Conservation (phyloP, 2,797 vertebrate genomes). For the Melopsittacus undulatus region DNA sequence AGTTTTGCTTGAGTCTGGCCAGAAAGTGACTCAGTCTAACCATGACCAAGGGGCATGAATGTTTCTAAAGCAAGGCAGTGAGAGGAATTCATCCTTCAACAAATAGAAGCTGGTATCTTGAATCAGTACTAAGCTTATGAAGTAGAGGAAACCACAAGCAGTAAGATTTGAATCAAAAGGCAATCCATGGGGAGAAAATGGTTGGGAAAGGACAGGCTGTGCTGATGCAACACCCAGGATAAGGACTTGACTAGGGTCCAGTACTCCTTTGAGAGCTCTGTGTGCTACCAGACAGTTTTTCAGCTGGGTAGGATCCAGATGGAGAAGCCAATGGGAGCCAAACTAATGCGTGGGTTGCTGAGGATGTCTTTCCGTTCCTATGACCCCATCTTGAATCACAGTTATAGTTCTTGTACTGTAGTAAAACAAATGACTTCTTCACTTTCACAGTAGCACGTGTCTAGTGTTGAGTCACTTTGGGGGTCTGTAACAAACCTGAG, state of each 20-base stretch:
- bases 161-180: not conserved
- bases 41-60: not conserved
- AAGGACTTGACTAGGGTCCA: not conserved
- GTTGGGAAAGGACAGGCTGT: not conserved
- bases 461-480: not conserved
- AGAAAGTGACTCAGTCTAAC: slow-evolving; percentile 47
- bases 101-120: not conserved
- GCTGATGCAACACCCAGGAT: slow-evolving; percentile 12
- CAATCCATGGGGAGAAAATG: not conserved
- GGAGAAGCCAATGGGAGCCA: not conserved
- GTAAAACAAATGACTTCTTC: not conserved
- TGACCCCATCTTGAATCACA: not conserved
- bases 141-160: not conserved
- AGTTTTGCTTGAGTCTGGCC: slow-evolving; percentile 35
- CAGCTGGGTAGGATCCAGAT: not conserved
- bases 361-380: not conserved
- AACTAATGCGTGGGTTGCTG: not conserved
- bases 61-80: not conserved
- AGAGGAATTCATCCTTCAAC: not conserved
- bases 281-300: not conserved
- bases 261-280: not conserved
- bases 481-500: not conserved
- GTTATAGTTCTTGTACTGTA: not conserved
- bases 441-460: not conserved
- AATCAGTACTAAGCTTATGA: not conserved